Evolutionary conservation across 1,140 invertebrate genomes (phyloP).

Genomic region (Drosophila setifemur): DNA sequence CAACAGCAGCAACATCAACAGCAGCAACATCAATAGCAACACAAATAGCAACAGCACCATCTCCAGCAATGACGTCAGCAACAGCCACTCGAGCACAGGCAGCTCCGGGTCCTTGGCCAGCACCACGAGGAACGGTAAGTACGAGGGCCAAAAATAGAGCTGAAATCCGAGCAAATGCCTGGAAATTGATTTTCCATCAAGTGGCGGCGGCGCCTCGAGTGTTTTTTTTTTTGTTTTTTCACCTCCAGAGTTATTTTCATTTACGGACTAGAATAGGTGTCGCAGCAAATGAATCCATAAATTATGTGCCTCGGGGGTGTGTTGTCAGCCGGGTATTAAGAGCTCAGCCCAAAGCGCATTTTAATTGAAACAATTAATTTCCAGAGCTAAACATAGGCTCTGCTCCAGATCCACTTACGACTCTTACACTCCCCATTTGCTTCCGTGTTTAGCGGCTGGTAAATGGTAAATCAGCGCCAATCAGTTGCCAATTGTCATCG

Average conservation of each 20-base stretch:
- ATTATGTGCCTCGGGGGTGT: conserved; percentile 7
- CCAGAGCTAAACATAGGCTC: conserved; percentile 27
- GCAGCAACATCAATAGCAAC: conserved; percentile 6
- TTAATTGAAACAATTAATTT: conserved; percentile 48
- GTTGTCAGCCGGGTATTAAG: conserved; percentile 19
- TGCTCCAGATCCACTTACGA: neutral
- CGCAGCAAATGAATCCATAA: conserved; percentile 16
- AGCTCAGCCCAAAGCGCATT: conserved; percentile 19
- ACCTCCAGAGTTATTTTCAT: conserved; percentile 5
- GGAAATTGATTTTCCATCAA: conserved; percentile 56
- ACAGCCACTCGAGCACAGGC: conserved; percentile 22
- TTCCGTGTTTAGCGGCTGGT: conserved; percentile 1
- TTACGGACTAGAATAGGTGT: neutral
- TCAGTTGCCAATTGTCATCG: conserved; percentile 59
- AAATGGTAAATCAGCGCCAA: conserved; percentile 10
- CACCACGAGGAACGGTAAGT: conserved; percentile 77
- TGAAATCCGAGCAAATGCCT: conserved; percentile 39
- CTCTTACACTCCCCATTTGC: conserved; percentile 1
- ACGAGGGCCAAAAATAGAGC: conserved; percentile 33
- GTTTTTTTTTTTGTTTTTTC: neutral
- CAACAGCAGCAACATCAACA: conserved; percentile 13
- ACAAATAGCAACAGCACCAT: conserved; percentile 5
- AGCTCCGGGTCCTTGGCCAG: conserved; percentile 45
- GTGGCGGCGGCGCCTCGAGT: conserved; percentile 23
- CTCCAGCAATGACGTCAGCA: conserved; percentile 27